phyloP scores from a whole-genome alignment of 2,888 invertebrate genomes.

The Baccha elongata region DNA sequence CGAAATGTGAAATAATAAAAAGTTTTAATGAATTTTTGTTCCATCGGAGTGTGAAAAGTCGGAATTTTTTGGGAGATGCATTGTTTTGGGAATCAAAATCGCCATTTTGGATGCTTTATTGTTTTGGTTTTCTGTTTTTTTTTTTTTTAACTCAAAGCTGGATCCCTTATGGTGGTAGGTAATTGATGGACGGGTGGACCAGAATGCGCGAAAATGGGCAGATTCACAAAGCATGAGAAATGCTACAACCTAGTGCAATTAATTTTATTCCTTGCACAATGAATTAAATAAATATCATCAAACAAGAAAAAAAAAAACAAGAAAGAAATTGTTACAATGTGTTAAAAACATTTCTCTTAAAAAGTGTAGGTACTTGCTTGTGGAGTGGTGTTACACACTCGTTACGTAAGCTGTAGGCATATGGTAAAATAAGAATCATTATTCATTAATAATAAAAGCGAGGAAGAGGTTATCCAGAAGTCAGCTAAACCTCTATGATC shows the following conservation, averaged over 20 bases:
- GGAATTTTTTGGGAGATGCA: conserved; percentile 74
- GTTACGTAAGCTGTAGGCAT: no score
- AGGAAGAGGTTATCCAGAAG: no score
- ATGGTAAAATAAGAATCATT: no score
- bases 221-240: conserved; percentile 25
- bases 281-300: conserved; percentile 53
- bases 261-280: conserved; percentile 67
- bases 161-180: conserved; percentile 43
- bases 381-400: no score
- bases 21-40: conserved; percentile 81
- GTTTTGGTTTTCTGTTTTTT: conserved; percentile 62
- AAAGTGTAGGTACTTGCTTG: no score
- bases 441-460: no score
- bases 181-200: conserved; percentile 63
- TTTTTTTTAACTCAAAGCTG: conserved; percentile 63
- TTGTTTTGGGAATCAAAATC: conserved; percentile 73
- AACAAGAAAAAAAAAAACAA: conserved; percentile 16
- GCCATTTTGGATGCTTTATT: conserved; percentile 71
- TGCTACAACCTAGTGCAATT: conserved; percentile 66
- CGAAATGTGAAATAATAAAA: conserved; percentile 76
- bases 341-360: no score
- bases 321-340: conserved; percentile 22
- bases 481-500: no score
- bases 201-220: conserved; percentile 30
- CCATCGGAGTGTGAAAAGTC: conserved; percentile 81